Evolutionary conservation across 2,888 invertebrate species (phyloP), one percentile per base, ranked within the genome.

Genomic region (Yponomeuta evonymella): DNA sequence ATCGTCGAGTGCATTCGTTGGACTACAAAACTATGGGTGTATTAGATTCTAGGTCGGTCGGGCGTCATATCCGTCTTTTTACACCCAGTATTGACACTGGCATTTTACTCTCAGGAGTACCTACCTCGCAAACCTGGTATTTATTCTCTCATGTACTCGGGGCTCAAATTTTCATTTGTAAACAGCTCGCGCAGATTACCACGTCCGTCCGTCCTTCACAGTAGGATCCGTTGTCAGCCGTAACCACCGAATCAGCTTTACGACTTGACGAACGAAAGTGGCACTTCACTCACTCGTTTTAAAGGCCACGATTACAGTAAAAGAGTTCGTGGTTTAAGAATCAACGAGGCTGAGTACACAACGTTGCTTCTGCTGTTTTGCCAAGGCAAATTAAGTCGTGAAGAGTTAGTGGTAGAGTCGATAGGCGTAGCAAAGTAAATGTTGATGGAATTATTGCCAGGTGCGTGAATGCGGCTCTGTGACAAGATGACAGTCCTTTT

Each of bases 101-200:
- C 43, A 36, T 36, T 36, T 36, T 36, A 36, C 36, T 36, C 36
- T 36, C 36, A 43, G 43, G 6, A 43, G 8, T 43, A 43, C 43
- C 43, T 43, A 43, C 43, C 43, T 43, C 43, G 6, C 6, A 43
- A 43, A 4, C 43, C 43, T 43, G 51, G 51, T 58, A 58, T 51
- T 51, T 51, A 11, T 15, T 58, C 51, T 58, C 51, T 2, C 51
- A 3, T 15, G 51, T 15, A 58, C 15, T 12, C 12, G 3, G 51
- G 51, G 51, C 51, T 58, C 51, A 58, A 58, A 58, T 58, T 58
- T 58, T 58, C 51, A 58, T 58, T 58, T 58, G 51, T 58, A 58
- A 58, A 15, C 51, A 58, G 15, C 12, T 58, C 51, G 15, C 51
- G 15, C 51, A 58, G 51, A 58, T 58, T 58, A 58, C 4, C 51